Evolutionary conservation across 2,888 invertebrate species (phyloP), one percentile per base, ranked within the genome.

Genomic region (Cephus nigrinus): DNA sequence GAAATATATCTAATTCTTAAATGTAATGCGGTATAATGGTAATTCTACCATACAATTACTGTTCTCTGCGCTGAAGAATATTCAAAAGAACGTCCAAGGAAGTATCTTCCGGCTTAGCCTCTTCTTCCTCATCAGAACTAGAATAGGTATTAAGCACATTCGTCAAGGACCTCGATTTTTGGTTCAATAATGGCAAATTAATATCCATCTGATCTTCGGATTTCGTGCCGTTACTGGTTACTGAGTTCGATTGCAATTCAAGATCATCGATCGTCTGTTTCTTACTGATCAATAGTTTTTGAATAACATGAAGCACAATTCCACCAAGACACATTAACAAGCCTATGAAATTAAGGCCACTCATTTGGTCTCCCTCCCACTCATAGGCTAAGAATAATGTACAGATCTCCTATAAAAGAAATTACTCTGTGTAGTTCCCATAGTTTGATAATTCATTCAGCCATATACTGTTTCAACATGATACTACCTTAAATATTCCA

Each of bases 401-500:
- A 89, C 96, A 96, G 89, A 99, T 95, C 93, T 99, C 99, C 98
- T 98, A 92, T 23, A 93, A 93, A 83, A 76, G 77, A 81, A 80
- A 82, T 76, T 40, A 74, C 30, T 32, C 30, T 74, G 35, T 23
- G 3, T 23, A 11, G 30, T 34, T 74, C 5, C 30, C 3, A 23
- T 12, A 34, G 15, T 74, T 5, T 30, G 35, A 11, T 35, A 35
- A 78, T 68, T 75, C 23, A 36, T 77, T 74, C 73, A 33, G 79
- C n/a, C 71, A 69, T 75, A 32, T 34, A 11, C 74, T 9, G 9
- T 23, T 55, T 23, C 1, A 55, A 55, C 5, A 5, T 55, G 23
- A 23, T 23, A 55, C 23, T 92, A 98, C 98, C 95, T 99, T 99
- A 90, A 98, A 96, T 89, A 99, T 98, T 79, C 99, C 98, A 73